Evolutionary conservation across 2,888 invertebrate species (phyloP).

Genomic region (Pristionchus exspectatus): DNA sequence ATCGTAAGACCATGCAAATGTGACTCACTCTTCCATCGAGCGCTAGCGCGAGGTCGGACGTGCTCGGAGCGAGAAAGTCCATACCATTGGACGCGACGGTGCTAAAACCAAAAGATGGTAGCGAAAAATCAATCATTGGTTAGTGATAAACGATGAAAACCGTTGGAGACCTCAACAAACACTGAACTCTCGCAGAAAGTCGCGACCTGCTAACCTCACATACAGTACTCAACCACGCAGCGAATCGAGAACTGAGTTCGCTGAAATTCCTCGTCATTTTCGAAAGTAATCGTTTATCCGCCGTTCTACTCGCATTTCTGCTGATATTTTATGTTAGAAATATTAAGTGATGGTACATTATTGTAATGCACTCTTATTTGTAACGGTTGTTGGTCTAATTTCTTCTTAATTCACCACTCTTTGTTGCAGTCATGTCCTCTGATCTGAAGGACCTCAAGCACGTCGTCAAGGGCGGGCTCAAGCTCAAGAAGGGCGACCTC

Average conservation of each 20-base stretch:
- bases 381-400: too few relatives aligned
- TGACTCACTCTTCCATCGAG: conserved; percentile 6
- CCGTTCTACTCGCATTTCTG: background rate
- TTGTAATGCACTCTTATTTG: too few relatives aligned
- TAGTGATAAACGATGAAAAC: background rate
- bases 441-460: conserved; percentile 60
- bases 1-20: background rate
- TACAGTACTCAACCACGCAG: background rate
- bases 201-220: background rate
- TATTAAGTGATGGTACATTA: too few relatives aligned
- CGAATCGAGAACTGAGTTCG: background rate
- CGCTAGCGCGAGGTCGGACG: background rate
- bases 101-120: background rate
- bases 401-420: background rate
- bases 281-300: background rate
- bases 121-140: background rate
- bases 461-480: conserved; percentile 69
- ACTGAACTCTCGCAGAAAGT: background rate
- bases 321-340: background rate
- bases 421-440: conserved; percentile 56
- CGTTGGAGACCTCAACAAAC: background rate
- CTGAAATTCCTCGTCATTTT: background rate
- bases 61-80: conserved; percentile 23
- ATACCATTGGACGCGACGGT: conserved; percentile 10
- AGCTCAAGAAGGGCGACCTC: conserved; percentile 68